These are phyloP conservation scores for Drosophila sp. DNA, from an alignment of 1,140 invertebrate genomes.

Conservation along the genomic window DNA sequence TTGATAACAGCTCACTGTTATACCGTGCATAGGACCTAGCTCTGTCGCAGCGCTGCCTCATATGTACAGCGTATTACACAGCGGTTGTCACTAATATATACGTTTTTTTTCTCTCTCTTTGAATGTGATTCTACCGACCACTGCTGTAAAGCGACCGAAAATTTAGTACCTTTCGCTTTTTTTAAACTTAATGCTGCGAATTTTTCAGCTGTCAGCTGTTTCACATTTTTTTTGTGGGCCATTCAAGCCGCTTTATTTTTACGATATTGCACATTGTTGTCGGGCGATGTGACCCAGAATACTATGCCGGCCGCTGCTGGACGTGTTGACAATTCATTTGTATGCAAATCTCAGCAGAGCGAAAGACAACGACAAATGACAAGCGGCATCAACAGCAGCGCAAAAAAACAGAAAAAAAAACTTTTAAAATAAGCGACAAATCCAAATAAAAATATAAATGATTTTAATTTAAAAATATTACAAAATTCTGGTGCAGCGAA, in stretches of 20 bases:
- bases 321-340: constrained; percentile 84
- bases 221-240: constrained; percentile 52
- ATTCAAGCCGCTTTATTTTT: constrained; percentile 61
- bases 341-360: constrained; percentile 81
- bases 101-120: no score
- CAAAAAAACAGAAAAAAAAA: constrained; percentile 10
- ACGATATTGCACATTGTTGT: constrained; percentile 57
- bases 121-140: no score
- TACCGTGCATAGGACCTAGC: no score
- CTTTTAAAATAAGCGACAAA: constrained; percentile 49
- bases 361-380: constrained; percentile 60
- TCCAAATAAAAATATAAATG: constrained; percentile 48
- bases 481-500: constrained; percentile 22
- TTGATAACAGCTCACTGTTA: no score
- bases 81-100: no score
- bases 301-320: constrained; percentile 28
- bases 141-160: no score
- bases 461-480: constrained; percentile 45
- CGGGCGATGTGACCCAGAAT: constrained; percentile 23
- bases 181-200: constrained; percentile 64
- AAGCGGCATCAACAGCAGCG: neutral
- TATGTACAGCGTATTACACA: no score
- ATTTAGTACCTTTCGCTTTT: constrained; percentile 38
- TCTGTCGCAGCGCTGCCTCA: no score
- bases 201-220: constrained; percentile 59